phyloP scores from a whole-genome alignment of 2,113 vertebrate genomes.

The Zapus hudsonius region DNA sequence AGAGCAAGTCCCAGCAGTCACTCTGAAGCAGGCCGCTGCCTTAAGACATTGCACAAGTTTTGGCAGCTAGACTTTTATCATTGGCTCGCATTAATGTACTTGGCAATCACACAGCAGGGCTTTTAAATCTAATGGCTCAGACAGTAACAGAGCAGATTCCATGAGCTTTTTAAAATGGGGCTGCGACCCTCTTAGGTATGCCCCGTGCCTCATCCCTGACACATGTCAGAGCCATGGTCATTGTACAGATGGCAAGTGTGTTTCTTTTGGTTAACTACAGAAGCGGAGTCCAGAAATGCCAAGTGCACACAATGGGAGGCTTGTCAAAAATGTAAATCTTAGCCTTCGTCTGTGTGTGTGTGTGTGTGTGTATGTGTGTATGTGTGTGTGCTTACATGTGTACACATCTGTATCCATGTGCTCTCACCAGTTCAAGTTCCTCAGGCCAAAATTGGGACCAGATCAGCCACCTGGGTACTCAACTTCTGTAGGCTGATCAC shows the following conservation, averaged over 20 bases:
- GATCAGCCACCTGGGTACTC: neutral
- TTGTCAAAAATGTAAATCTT: neutral
- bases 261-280: neutral
- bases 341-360: neutral
- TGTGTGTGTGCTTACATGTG: too few species aligned
- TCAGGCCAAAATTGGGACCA: neutral
- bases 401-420: too few species aligned
- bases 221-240: neutral
- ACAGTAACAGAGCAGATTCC: conserved; percentile 40
- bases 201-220: conserved; percentile 27
- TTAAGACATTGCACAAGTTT: conserved; percentile 23
- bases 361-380: rapidly evolving
- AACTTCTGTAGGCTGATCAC: neutral
- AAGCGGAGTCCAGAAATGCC: too few species aligned
- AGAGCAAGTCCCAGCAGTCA: too few species aligned
- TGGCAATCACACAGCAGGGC: conserved; percentile 68
- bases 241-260: neutral
- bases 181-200: conserved; percentile 57
- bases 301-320: neutral
- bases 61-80: conserved; percentile 61
- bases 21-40: neutral
- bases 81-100: conserved; percentile 65
- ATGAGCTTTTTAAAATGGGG: conserved; percentile 11
- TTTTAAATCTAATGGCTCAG: conserved; percentile 79
- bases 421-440: neutral